Base-by-base conservation (phyloP, 2,113 vertebrate genomes). In the Cyphomyrus plagiostoma region DNA sequence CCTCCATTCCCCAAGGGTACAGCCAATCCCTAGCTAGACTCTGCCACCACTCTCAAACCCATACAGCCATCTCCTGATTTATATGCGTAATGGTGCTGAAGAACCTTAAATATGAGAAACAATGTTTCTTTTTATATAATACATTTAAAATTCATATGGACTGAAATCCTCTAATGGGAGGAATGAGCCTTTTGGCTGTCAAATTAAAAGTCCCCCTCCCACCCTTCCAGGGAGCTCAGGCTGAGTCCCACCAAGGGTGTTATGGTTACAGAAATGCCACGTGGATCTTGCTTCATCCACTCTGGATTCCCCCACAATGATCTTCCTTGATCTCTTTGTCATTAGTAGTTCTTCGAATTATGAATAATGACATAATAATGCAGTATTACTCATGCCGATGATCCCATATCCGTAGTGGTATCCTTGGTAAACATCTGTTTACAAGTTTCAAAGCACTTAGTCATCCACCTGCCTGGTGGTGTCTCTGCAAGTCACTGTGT, bases 1-100 rank as follows among this genome's bases (percentile, higher is more conserved):
- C 93, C 95, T 95, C 93, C 94, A 90, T 95, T 95, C 94, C 95
- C 94, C 94, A 97, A 96, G 95, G 96, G 96, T 96, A 97, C 95
- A 96, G 93, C 92, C 93, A 94, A 94, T 94, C 92, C 92, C 91
- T 62, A 89, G 89, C 89, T 89, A 83, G 26, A 15, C 50, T n/a
- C 90, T 45, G 66, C 83, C 84, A 48, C 87, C 83, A 52, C 23
- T 17, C 56, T 77, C 80, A 56, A 80, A 84, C 88, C 90, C 91
- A 42, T 49, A n/a, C 49, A 88, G 56, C 19, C 39, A 88, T 35
- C 87, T 66, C 56, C 52, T 66, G 13, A 17, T 86, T 26, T 86
- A 35, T 23, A 83, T 84, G 21, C 42, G 4, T 86, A 70, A 70
- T 49, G 46, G 46, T 85, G 46, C 62, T 85, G 46, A 48, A 85